A percentile compares a stretch with the other conserved stretches of the same genome.
Evolutionary conservation across 2,888 invertebrate species (phyloP).

Genomic region (Nesidiocoris tenuis): DNA sequence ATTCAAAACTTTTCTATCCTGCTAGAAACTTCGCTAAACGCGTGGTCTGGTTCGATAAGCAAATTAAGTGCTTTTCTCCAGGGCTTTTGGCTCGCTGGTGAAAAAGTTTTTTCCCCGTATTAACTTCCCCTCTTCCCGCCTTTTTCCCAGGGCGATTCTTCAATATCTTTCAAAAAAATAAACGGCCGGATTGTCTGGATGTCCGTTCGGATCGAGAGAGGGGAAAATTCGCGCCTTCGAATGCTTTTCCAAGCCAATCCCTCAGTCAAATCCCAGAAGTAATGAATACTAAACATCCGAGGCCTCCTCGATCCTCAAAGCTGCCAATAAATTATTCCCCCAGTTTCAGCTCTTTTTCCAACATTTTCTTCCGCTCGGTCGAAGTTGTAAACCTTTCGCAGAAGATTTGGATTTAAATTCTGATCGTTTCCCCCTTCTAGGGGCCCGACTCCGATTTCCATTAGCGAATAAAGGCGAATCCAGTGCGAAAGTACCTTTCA

Average conservation of each 20-base stretch:
- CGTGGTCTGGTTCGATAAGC: constrained; percentile 10
- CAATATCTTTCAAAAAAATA: background rate
- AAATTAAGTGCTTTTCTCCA: background rate
- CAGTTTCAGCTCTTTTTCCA: background rate
- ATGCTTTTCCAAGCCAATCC: constrained; percentile 14
- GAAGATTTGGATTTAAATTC: constrained; percentile 39
- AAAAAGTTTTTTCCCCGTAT: constrained; percentile 12
- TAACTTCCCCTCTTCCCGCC: constrained; percentile 4
- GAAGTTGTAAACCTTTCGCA: constrained; percentile 38
- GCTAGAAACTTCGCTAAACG: background rate
- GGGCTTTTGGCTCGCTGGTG: background rate
- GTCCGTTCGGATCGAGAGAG: background rate
- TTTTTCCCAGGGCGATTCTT: constrained; percentile 5
- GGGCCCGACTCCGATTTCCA: constrained; percentile 30
- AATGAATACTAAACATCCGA: constrained; percentile 35
- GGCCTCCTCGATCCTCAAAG: constrained; percentile 23
- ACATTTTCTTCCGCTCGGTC: background rate
- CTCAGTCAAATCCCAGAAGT: constrained; percentile 25
- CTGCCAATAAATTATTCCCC: constrained; percentile 38
- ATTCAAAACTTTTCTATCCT: background rate
- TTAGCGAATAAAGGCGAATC: constrained; percentile 29
- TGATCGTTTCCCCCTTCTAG: background rate
- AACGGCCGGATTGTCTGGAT: background rate
- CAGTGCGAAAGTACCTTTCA: constrained; percentile 23
- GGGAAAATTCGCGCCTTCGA: background rate